Conservation (phyloP, 2,113 vertebrate genomes). For the Tapirus terrestris region DNA sequence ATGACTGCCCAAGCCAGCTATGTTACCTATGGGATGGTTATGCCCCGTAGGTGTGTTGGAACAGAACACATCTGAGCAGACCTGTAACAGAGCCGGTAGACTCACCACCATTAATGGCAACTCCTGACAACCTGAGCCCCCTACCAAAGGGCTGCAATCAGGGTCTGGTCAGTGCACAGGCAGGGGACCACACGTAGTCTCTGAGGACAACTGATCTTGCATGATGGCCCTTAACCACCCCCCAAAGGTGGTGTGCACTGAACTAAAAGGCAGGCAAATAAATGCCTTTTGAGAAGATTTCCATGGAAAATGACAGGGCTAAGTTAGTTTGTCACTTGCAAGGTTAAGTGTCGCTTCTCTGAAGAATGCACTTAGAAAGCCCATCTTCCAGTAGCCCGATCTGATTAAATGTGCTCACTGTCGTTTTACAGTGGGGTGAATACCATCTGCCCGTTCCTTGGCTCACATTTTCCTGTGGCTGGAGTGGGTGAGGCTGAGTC, state of each 20-base stretch:
- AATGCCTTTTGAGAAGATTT: background rate
- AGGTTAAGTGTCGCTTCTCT: background rate
- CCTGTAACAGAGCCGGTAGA: background rate
- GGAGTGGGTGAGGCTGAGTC: background rate
- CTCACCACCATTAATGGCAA: background rate
- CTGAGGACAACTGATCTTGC: background rate
- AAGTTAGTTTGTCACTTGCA: background rate
- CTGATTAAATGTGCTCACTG: rapidly evolving
- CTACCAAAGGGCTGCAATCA: background rate
- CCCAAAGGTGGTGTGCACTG: background rate
- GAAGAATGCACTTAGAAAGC: rapidly evolving
- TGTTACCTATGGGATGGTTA: rapidly evolving
- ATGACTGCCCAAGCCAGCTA: rapidly evolving
- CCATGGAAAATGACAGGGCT: background rate
- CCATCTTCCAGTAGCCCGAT: background rate
- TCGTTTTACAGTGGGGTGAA: background rate
- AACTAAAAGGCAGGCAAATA: background rate
- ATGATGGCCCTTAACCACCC: background rate
- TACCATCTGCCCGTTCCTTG: background rate
- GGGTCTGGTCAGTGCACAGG: too few relatives aligned
- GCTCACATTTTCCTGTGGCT: background rate
- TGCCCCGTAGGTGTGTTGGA: rapidly evolving
- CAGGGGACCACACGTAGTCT: rapidly evolving
- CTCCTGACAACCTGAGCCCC: background rate
- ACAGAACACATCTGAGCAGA: background rate